Evolutionary conservation across 1,140 invertebrate genomes (phyloP).

Genomic region (Neocloeon triangulifer): DNA sequence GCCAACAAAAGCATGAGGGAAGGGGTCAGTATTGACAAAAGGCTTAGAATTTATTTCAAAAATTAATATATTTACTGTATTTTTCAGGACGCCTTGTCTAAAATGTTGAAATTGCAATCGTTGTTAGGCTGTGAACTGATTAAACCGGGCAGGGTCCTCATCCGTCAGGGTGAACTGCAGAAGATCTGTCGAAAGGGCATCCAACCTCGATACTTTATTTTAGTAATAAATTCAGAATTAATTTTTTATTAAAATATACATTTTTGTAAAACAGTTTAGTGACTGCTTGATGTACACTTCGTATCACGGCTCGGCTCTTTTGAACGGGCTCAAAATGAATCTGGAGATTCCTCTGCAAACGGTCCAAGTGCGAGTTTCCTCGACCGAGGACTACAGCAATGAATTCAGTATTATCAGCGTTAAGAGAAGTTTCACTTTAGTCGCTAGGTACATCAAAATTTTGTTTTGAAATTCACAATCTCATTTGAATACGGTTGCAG

Average conservation of each 20-base stretch:
- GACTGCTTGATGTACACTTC: conserved; percentile 43
- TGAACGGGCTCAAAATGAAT: conserved; percentile 31
- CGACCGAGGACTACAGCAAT: conserved; percentile 24
- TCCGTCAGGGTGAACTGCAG: conserved; percentile 43
- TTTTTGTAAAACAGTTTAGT: conserved; percentile 37
- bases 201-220: conserved; percentile 44
- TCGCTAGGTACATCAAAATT: conserved; percentile 27
- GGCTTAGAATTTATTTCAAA: too few relatives aligned
- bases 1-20: conserved; percentile 46
- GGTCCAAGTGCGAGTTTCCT: conserved; percentile 31
- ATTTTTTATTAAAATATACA: too few relatives aligned
- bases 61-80: conserved; percentile 1
- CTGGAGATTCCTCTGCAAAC: conserved; percentile 33
- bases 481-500: too few relatives aligned
- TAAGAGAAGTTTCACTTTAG: conserved; percentile 40
- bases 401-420: conserved; percentile 36
- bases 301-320: conserved; percentile 21
- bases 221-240: conserved; percentile 33
- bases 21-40: conserved; percentile 29
- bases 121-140: conserved; percentile 34
- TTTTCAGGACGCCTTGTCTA: conserved; percentile 27
- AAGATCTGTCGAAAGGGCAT: conserved; percentile 40
- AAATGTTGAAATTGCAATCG: conserved; percentile 30
- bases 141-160: conserved; percentile 37
- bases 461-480: too few relatives aligned